Evolutionary conservation across 2,797 vertebrate species (phyloP), one percentile per base, ranked within the genome.

Genomic region (Mastacembelus armatus): DNA sequence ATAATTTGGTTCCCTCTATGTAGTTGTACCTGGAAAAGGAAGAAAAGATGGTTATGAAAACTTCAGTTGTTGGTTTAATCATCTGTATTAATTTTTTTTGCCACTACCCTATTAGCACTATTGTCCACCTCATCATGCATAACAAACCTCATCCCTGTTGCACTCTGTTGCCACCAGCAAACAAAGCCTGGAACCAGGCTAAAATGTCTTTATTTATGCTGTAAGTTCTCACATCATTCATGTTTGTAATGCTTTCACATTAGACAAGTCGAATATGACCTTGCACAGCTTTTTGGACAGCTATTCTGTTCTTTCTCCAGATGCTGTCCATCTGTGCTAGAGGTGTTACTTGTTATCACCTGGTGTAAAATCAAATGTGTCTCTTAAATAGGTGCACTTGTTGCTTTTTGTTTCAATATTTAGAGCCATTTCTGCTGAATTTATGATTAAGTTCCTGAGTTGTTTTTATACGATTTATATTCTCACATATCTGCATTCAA

Each of bases 1-100:
- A 96, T 58, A 95, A 67, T 85, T 99, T 98, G 63, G 94, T 96
- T 75, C 97, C 96, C 58, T 95, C 90, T 10, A 97, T 94, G 60
- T 97, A 98, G 87, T 96, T 98, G 83, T 91, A 89, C 81, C 96
- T 98, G 77, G 6, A 16, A 79, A 62, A 77, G 1, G 27, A 60
- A 48, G 16, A 14, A 6, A 33, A 59, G 4, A 60, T 12, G 11
- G 7, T 7, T 21, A n/a, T n/a, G n/a, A n/a, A n/a, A n/a, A n/a
- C n/a, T n/a, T n/a, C n/a, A n/a, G n/a, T n/a, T n/a, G n/a, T n/a
- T n/a, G n/a, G 42, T 38, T n/a, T 16, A 18, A 24, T 12, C 12
- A 10, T 33, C 7, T 22, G 14, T 4, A 33, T 9, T 11, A 50
- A 59, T 10, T 26, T 14, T 48, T 11, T 27, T 5, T 30, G n/a